Evolutionary conservation across 2,113 vertebrate species (phyloP).

Genomic region (Oenanthe melanoleuca): DNA sequence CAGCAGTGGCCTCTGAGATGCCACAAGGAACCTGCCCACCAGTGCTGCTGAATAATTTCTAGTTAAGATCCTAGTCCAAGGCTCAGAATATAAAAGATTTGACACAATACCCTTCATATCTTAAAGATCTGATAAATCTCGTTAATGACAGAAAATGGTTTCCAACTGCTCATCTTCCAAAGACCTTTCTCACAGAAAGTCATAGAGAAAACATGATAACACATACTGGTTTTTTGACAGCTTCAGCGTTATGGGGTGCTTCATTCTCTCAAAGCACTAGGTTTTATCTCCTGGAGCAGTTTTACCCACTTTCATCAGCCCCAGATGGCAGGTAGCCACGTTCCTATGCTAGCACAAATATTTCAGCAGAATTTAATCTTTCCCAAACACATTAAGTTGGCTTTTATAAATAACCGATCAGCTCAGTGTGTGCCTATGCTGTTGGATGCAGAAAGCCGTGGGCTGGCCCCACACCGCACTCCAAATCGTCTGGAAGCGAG

Average conservation of each 20-base stretch:
- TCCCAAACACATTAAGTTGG: constrained; percentile 39
- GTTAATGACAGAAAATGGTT: background rate
- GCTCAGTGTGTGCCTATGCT: background rate
- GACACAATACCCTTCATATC: background rate
- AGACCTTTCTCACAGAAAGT: background rate
- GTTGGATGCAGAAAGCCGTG: background rate
- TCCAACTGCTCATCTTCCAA: background rate
- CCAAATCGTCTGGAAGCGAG: background rate
- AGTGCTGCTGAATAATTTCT: background rate
- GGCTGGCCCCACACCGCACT: background rate
- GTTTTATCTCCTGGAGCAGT: background rate
- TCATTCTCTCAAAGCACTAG: background rate
- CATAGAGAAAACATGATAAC: background rate
- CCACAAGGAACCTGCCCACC: background rate
- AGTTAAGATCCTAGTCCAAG: background rate
- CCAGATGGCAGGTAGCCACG: background rate
- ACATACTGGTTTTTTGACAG: background rate
- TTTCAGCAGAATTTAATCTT: constrained; percentile 32
- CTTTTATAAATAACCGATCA: background rate
- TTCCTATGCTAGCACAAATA: background rate
- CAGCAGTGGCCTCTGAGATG: background rate
- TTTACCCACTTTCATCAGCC: background rate
- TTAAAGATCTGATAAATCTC: background rate
- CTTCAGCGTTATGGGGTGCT: background rate
- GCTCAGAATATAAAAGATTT: background rate